These are phyloP conservation scores for Parazoanthus swiftii DNA, from an alignment of 92 coral and sea anemone genomes.

Conservation along the genomic window DNA sequence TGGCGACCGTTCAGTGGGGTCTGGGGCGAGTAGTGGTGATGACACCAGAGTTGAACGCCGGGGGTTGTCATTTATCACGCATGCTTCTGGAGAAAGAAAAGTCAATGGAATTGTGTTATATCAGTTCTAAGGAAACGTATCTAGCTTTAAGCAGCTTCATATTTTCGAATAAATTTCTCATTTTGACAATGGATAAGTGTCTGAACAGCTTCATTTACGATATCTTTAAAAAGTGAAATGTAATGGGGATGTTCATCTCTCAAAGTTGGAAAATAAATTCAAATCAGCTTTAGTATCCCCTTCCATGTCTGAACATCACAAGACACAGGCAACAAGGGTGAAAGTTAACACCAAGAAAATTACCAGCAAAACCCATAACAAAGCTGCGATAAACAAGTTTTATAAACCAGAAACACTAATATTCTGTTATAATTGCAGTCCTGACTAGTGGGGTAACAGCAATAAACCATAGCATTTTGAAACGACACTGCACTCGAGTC, in stretches of 20 bases:
- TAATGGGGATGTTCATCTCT: neutral
- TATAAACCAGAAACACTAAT: too few relatives aligned
- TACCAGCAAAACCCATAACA: too few relatives aligned
- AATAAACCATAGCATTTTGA: too few relatives aligned
- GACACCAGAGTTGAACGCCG: slow-evolving; percentile 20
- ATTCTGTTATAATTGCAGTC: neutral
- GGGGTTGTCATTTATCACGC: slow-evolving; percentile 30
- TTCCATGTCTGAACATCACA: neutral
- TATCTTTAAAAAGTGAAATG: neutral
- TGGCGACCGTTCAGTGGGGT: slow-evolving; percentile 65
- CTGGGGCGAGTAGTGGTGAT: slow-evolving; percentile 52
- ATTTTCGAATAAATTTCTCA: neutral
- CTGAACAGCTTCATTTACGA: slow-evolving; percentile 33
- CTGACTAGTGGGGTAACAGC: neutral
- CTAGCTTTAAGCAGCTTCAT: neutral
- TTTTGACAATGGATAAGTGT: neutral
- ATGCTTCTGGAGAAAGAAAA: slow-evolving; percentile 17
- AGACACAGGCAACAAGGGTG: neutral
- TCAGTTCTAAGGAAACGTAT: neutral
- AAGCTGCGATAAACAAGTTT: too few relatives aligned
- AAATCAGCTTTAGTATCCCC: neutral
- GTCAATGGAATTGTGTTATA: neutral
- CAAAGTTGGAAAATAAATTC: neutral
- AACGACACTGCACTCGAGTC: neutral
- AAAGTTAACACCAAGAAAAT: neutral